Conservation (phyloP, 2,797 vertebrate species). For the Bufotes viridis region DNA sequence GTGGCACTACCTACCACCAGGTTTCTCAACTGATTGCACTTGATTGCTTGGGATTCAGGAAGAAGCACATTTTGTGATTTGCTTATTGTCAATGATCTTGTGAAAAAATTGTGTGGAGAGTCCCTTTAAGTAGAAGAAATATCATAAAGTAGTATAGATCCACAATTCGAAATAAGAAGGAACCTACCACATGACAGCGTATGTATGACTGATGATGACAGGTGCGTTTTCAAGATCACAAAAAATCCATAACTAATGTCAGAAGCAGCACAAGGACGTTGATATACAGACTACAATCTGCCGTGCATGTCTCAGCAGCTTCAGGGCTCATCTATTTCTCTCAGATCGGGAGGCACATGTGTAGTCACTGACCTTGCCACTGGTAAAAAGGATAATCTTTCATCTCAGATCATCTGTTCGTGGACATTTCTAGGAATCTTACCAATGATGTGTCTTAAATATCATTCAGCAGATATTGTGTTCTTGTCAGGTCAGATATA, state of each 20-base stretch:
- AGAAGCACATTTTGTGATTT: too few species aligned
- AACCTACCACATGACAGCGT: background rate
- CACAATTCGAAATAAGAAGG: background rate
- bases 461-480: background rate
- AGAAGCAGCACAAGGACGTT: background rate
- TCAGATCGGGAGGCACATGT: conserved; percentile 40
- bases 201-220: background rate
- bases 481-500: background rate
- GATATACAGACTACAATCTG: conserved; percentile 16
- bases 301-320: conserved; percentile 18
- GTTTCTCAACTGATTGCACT: too few species aligned
- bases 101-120: background rate
- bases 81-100: too few species aligned
- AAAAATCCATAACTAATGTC: background rate
- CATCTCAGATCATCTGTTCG: conserved; percentile 24
- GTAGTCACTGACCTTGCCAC: conserved; percentile 42
- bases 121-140: background rate
- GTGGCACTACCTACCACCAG: background rate
- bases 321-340: conserved; percentile 38
- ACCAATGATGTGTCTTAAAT: background rate
- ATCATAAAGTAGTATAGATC: background rate
- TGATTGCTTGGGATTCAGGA: too few species aligned
- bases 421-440: background rate
- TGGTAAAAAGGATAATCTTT: conserved; percentile 24
- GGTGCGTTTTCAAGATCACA: background rate